Conservation (phyloP, 2,113 vertebrate genomes). For the Zapus hudsonius region DNA sequence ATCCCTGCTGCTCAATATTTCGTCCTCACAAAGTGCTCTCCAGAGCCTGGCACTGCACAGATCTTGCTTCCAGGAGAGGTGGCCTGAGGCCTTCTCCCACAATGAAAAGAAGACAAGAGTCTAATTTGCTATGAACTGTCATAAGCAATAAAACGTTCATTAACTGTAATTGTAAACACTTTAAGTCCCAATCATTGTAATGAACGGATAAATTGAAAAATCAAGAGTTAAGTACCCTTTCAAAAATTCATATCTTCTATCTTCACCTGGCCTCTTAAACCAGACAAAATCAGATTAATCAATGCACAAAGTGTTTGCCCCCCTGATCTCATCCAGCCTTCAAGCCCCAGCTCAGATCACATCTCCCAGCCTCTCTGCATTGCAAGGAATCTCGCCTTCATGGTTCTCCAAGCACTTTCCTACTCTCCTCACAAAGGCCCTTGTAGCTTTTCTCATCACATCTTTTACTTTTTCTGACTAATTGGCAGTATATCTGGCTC, state of each 20-base stretch:
- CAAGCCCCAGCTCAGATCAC: neutral
- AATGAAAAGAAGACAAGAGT: constrained; percentile 71
- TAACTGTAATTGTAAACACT: constrained; percentile 83
- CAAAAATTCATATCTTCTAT: constrained; percentile 79
- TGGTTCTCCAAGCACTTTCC: neutral
- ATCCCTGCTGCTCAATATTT: neutral
- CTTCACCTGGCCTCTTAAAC: constrained; percentile 74
- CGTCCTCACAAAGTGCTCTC: neutral
- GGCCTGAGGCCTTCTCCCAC: constrained; percentile 60
- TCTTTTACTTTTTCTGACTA: neutral
- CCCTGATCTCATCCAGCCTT: neutral
- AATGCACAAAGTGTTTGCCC: neutral
- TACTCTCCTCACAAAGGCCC: neutral
- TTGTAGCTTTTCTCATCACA: neutral
- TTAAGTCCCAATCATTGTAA: constrained; percentile 80
- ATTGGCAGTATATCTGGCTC: neutral
- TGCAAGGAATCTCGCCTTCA: neutral
- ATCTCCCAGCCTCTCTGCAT: neutral
- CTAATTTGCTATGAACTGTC: constrained; percentile 82
- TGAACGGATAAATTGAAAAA: constrained; percentile 81
- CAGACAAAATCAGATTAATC: constrained; percentile 43
- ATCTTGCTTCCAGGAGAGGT: constrained; percentile 4
- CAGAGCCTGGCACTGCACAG: neutral
- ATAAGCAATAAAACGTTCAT: constrained; percentile 83
- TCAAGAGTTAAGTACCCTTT: constrained; percentile 81